Evolutionary conservation across 2,113 vertebrate genomes (phyloP).

Genomic region (Aphelocoma coerulescens): DNA sequence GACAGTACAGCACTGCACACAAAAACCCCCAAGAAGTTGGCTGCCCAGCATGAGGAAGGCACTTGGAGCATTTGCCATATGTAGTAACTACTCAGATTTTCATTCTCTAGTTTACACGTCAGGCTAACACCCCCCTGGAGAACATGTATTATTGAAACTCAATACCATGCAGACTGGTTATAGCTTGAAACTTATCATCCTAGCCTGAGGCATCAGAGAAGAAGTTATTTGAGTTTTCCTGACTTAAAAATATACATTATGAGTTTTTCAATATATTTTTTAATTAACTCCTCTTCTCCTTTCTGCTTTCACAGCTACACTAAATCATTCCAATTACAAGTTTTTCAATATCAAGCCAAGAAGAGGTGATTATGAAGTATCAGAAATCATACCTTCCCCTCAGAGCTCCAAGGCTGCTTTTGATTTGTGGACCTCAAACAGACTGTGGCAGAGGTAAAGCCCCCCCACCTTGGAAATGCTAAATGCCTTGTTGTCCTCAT

Average conservation of each 20-base stretch:
- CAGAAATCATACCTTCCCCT: conserved; percentile 12
- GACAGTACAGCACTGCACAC: not conserved
- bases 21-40: not conserved
- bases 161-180: conserved; percentile 15
- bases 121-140: conserved; percentile 11
- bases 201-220: conserved; percentile 26
- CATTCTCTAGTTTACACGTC: conserved; percentile 1
- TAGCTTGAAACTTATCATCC: conserved; percentile 27
- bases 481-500: not conserved
- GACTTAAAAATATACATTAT: conserved; percentile 47
- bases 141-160: conserved; percentile 50
- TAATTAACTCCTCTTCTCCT: conserved; percentile 54
- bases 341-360: conserved; percentile 51
- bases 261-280: conserved; percentile 64
- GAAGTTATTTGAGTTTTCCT: conserved; percentile 38
- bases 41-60: not conserved
- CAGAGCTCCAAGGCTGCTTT: not conserved
- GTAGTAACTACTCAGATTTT: conserved; percentile 20
- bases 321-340: conserved; percentile 55
- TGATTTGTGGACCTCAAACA: conserved; percentile 4
- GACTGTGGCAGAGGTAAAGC: not conserved
- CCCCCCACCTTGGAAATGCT: not conserved
- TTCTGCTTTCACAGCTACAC: conserved; percentile 52
- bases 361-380: conserved; percentile 40
- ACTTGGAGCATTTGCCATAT: not conserved